phyloP scores from a whole-genome alignment of 2,888 invertebrate genomes.

The Gymnoscelis rufifasciata region DNA sequence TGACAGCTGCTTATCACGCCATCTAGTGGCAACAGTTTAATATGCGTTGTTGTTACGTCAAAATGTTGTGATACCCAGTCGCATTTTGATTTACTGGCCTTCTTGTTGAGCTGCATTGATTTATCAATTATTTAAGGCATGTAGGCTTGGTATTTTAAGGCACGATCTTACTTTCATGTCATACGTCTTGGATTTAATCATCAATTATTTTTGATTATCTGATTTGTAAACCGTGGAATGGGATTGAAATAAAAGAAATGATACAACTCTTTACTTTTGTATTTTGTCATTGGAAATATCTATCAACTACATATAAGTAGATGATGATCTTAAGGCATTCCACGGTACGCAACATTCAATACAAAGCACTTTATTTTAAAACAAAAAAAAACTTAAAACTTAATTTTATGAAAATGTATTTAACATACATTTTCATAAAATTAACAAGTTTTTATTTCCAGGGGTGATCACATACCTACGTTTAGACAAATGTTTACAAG shows the following conservation, averaged over 20 bases:
- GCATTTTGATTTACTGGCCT: constrained; percentile 71
- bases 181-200: constrained; percentile 67
- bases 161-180: constrained; percentile 76
- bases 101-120: constrained; percentile 71
- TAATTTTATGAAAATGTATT: too few species aligned
- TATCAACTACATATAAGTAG: not conserved
- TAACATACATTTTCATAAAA: too few species aligned
- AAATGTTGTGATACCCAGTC: constrained; percentile 69
- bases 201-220: constrained; percentile 72
- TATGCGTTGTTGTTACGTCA: constrained; percentile 71
- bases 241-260: constrained; percentile 19
- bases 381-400: too few species aligned
- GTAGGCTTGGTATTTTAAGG: constrained; percentile 68
- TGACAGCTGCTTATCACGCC: constrained; percentile 75
- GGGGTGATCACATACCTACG: too few species aligned
- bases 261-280: constrained; percentile 32
- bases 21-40: constrained; percentile 73
- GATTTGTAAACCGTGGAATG: constrained; percentile 49
- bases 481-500: too few species aligned
- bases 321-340: not conserved
- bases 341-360: too few species aligned
- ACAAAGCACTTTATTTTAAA: too few species aligned
- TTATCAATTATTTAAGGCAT: constrained; percentile 75
- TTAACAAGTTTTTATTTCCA: too few species aligned
- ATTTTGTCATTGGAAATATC: constrained; percentile 2